phyloP scores from a whole-genome alignment of 1,140 invertebrate genomes.

The Cecropterus lyciades region DNA sequence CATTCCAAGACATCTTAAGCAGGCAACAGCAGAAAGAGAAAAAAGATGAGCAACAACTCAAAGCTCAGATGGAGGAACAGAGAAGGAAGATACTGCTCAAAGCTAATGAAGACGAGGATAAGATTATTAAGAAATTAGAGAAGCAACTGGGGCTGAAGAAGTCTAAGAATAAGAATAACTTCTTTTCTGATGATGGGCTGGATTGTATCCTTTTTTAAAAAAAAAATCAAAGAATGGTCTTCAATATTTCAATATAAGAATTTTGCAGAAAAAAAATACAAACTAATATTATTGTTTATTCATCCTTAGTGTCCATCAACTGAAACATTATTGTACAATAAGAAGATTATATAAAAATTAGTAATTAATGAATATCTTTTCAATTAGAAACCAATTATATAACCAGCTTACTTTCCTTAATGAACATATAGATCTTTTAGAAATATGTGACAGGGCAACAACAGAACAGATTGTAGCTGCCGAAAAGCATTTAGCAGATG shows the following conservation, averaged over 20 bases:
- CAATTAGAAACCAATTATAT: too few species aligned
- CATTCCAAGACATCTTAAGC: constrained; percentile 55
- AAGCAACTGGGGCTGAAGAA: constrained; percentile 94
- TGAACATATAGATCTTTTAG: constrained; percentile 87
- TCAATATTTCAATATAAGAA: too few species aligned
- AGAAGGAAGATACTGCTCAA: constrained; percentile 87
- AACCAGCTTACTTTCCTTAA: too few species aligned
- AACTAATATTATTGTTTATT: too few species aligned
- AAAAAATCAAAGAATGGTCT: constrained; percentile 18
- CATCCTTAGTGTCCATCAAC: too few species aligned
- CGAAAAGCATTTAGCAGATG: constrained; percentile 86
- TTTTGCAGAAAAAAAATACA: too few species aligned
- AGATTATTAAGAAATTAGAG: constrained; percentile 91
- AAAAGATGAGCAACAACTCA: constrained; percentile 58
- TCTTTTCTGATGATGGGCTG: constrained; percentile 92
- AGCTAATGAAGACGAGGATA: constrained; percentile 92
- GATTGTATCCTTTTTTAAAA: constrained; percentile 93
- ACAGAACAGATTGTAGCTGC: constrained; percentile 86
- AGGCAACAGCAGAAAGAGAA: constrained; percentile 65
- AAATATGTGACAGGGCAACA: constrained; percentile 91
- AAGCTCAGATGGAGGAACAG: constrained; percentile 72
- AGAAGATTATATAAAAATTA: too few species aligned
- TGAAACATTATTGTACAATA: too few species aligned
- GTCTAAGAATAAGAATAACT: constrained; percentile 90
- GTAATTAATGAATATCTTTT: too few species aligned